Evolutionary conservation across 1,140 invertebrate genomes (phyloP).

Genomic region (Aphis craccivora): DNA sequence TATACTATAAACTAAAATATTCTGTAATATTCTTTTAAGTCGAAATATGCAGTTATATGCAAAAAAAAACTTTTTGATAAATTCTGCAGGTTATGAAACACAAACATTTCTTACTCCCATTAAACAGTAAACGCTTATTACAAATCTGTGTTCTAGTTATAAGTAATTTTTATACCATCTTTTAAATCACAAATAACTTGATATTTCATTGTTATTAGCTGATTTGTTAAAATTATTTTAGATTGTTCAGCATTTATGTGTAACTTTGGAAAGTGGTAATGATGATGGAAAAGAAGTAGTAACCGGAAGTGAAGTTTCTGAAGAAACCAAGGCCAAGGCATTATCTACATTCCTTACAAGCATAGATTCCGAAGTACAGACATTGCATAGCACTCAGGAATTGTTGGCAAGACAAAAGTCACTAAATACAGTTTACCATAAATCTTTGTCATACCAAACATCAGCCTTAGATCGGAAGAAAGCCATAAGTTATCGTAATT

Average conservation of each 20-base stretch:
- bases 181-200: neutral
- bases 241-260: constrained; percentile 71
- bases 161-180: neutral
- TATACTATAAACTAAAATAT: too few relatives aligned
- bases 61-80: too few relatives aligned
- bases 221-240: constrained; percentile 45
- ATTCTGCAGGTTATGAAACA: too few relatives aligned
- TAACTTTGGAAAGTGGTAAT: constrained; percentile 65
- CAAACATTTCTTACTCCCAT: too few relatives aligned
- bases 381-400: constrained; percentile 43
- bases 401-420: constrained; percentile 40
- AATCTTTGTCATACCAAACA: constrained; percentile 27
- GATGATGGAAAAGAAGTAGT: constrained; percentile 59
- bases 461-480: constrained; percentile 37
- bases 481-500: constrained; percentile 58
- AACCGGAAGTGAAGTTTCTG: constrained; percentile 58
- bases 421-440: constrained; percentile 40
- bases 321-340: constrained; percentile 51
- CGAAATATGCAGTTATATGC: too few relatives aligned
- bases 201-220: neutral
- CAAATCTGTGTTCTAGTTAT: neutral
- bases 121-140: too few relatives aligned
- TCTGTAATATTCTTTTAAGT: too few relatives aligned
- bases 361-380: constrained; percentile 28
- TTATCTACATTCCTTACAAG: constrained; percentile 43